phyloP scores from a whole-genome alignment of 1,140 invertebrate genomes.

The Drosophila micromelanica region DNA sequence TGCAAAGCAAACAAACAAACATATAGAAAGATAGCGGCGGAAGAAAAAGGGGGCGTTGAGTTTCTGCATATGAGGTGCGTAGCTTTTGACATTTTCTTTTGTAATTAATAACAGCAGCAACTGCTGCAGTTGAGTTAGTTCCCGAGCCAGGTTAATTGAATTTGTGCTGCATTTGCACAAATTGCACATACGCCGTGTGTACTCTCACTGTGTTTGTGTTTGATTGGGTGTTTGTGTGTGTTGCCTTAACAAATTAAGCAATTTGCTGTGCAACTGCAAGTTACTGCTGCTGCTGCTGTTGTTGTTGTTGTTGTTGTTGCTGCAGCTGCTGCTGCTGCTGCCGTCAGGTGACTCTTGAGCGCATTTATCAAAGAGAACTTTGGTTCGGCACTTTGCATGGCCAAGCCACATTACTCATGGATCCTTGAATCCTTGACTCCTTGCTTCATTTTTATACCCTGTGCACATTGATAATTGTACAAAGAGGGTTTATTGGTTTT shows the following conservation, averaged over 20 bases:
- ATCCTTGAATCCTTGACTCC: slow-evolving; percentile 47
- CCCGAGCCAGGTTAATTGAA: slow-evolving; percentile 67
- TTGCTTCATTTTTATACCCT: slow-evolving; percentile 14
- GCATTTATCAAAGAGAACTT: slow-evolving; percentile 68
- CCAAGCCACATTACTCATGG: slow-evolving; percentile 58
- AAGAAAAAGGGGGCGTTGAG: too few relatives aligned
- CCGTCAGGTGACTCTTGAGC: slow-evolving; percentile 58
- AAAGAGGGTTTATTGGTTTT: not conserved
- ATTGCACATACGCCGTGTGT: slow-evolving; percentile 52
- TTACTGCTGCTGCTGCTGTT: slow-evolving; percentile 36
- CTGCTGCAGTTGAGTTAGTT: slow-evolving; percentile 16
- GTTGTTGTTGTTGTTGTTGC: slow-evolving; percentile 8
- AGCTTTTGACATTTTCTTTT: slow-evolving; percentile 57
- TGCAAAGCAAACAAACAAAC: slow-evolving; percentile 13
- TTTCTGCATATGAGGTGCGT: slow-evolving; percentile 18
- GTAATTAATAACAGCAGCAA: slow-evolving; percentile 63
- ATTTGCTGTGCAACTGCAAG: slow-evolving; percentile 56
- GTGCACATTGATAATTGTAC: not conserved
- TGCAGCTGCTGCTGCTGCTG: slow-evolving; percentile 11
- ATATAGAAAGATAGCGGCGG: too few relatives aligned
- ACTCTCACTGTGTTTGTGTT: not conserved
- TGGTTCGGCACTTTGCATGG: slow-evolving; percentile 70
- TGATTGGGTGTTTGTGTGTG: slow-evolving; percentile 18
- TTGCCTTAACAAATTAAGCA: slow-evolving; percentile 72
- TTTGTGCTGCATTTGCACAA: slow-evolving; percentile 68